A percentile compares a stretch with the other conserved stretches of the same genome.
These are phyloP conservation scores for Pachyuromys duprasi DNA, from an alignment of 2,797 vertebrate species.

Conservation along the genomic window DNA sequence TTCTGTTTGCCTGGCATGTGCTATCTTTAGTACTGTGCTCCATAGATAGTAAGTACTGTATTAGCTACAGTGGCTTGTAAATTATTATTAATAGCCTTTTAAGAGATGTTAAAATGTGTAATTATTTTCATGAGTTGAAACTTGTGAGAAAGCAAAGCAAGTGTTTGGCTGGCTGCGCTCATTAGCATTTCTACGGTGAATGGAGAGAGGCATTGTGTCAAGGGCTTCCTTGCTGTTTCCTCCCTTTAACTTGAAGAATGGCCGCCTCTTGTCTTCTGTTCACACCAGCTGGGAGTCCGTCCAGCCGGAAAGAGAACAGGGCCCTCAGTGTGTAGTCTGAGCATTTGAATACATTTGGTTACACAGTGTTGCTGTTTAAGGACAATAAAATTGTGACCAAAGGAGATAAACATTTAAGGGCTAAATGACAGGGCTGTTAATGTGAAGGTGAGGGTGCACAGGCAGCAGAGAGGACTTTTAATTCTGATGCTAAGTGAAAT, in stretches of 20 bases:
- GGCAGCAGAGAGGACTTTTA: constrained; percentile 37
- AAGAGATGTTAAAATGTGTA: constrained; percentile 81
- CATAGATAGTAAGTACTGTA: not conserved
- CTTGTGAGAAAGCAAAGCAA: constrained; percentile 67
- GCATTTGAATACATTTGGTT: constrained; percentile 71
- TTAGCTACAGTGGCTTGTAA: constrained; percentile 61
- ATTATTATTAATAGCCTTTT: constrained; percentile 77
- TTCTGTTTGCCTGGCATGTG: not conserved
- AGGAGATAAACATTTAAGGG: constrained; percentile 81
- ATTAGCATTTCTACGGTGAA: constrained; percentile 85
- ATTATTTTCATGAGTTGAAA: constrained; percentile 84
- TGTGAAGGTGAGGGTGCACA: constrained; percentile 64
- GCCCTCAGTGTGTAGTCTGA: constrained; percentile 66
- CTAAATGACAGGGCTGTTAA: constrained; percentile 79
- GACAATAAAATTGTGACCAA: constrained; percentile 79
- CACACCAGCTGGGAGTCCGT: constrained; percentile 67
- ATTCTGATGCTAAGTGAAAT: constrained; percentile 32
- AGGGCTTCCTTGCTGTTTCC: constrained; percentile 74
- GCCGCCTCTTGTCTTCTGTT: constrained; percentile 82
- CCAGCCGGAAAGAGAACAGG: constrained; percentile 81
- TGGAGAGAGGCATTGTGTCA: constrained; percentile 79
- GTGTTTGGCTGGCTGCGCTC: constrained; percentile 81
- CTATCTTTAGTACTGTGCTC: not conserved
- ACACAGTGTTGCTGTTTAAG: constrained; percentile 82
- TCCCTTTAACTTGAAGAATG: constrained; percentile 81